phyloP scores from a whole-genome alignment of 2,797 vertebrate species.

The Micrastur ruficollis region DNA sequence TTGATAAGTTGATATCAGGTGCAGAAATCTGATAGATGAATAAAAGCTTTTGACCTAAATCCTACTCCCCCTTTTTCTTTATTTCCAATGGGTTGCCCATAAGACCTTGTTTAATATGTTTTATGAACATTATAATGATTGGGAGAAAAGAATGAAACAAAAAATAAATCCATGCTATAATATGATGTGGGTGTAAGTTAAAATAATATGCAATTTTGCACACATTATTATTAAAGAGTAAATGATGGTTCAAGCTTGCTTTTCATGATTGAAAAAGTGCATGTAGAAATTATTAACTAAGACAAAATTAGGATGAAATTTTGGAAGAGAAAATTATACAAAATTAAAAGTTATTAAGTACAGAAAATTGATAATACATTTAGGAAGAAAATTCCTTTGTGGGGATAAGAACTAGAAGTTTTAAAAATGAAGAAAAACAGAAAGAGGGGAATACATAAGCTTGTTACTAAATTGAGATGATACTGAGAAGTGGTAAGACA shows the following conservation, averaged over 20 bases:
- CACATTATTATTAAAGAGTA: not conserved
- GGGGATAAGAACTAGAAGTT: not conserved
- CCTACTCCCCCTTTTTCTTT: rapidly evolving
- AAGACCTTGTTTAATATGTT: not conserved
- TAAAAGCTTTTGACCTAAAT: not conserved
- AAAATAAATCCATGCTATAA: not conserved
- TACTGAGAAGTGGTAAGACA: not conserved
- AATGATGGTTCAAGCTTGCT: not conserved
- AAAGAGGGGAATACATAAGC: not conserved
- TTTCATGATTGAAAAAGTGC: not conserved
- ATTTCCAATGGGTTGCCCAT: not conserved
- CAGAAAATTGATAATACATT: not conserved
- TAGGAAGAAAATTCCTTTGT: not conserved
- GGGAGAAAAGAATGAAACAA: not conserved
- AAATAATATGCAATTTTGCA: not conserved
- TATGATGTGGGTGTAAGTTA: not conserved
- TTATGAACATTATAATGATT: not conserved
- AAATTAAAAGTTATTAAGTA: not conserved
- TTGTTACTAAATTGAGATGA: not conserved
- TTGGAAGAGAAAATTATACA: not conserved
- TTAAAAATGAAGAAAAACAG: not conserved
- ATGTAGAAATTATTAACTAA: not conserved
- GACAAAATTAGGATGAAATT: not conserved
- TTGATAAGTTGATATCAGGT: not conserved
- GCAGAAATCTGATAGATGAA: not conserved